Base-by-base conservation (phyloP, 2,888 invertebrate genomes). In the Xestia sexstrigata region DNA sequence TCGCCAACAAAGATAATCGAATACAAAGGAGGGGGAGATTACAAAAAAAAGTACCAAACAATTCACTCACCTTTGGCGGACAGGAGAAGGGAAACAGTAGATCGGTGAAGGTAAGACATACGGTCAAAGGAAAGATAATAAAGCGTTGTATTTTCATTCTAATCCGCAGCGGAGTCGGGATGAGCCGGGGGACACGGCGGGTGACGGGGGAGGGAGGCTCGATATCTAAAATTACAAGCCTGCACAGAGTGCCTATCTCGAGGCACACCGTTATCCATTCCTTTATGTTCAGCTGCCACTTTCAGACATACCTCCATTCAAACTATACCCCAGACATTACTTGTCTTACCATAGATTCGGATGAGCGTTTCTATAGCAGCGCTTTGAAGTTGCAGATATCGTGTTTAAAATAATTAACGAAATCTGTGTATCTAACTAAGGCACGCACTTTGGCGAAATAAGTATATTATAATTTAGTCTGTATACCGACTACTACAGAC, bases 151-250 rank as follows among this genome's bases (percentile, higher is more conserved):
- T 95, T 96, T 94, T 95, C 95, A 95, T 95, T 95, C 93, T 96
- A 95, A 96, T 96, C 95, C 94, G 91, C 92, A 91, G 91, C 86
- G 91, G 91, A 92, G 91, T 90, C 87, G 93, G 93, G 91, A 89
- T 90, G 94, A 93, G 93, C 89, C 89, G 89, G 91, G 94, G 92
- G 92, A 91, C 91, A 92, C 89, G 85, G 85, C 88, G 90, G 92
- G 89, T 87, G 89, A 88, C 86, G 88, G 90, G 92, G 93, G 94
- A 87, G 82, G 89, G 92, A 93, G 94, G 93, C 93, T 94, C 93
- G 95, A 95, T 96, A 96, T 96, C 95, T 95, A 95, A 96, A 95
- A 96, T 96, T 95, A 95, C 95, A 95, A 96, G 93, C 93, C 94
- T 94, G 93, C 94, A 92, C 92, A 93, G 94, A 95, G 94, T 94